These are phyloP conservation scores for Agonopterix alstromeriana DNA, from an alignment of 2,888 invertebrate species.

Conservation along the genomic window DNA sequence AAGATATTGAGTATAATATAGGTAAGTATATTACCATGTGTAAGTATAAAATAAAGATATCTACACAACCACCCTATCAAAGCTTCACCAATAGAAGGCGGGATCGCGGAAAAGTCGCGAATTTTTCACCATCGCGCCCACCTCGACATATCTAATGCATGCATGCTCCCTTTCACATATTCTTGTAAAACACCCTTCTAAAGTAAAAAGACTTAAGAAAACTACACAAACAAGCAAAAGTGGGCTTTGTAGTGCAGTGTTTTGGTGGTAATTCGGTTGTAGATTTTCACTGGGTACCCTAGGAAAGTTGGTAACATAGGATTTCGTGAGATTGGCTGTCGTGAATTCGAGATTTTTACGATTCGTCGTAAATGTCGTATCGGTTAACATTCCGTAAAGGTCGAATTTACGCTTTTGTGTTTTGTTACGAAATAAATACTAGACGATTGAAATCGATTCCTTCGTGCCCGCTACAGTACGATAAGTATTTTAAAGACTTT, in stretches of 20 bases:
- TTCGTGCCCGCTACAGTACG: too few species aligned
- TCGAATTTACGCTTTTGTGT: slow-evolving; percentile 18
- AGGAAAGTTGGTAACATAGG: slow-evolving; percentile 10
- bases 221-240: background rate
- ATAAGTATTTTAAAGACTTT: too few species aligned
- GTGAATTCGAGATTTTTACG: slow-evolving; percentile 23
- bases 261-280: background rate
- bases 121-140: too few species aligned
- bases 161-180: slow-evolving; percentile 25
- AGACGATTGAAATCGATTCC: too few species aligned
- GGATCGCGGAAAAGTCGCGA: too few species aligned
- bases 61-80: too few species aligned
- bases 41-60: too few species aligned
- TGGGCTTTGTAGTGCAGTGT: background rate
- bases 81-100: too few species aligned
- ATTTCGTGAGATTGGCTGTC: slow-evolving; percentile 20
- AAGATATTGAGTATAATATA: too few species aligned
- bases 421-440: too few species aligned
- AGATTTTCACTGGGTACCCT: background rate
- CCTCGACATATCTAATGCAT: slow-evolving; percentile 14
- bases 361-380: slow-evolving; percentile 27
- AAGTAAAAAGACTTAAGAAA: background rate
- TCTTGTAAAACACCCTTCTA: slow-evolving; percentile 12
- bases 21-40: too few species aligned
- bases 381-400: slow-evolving; percentile 15